These are phyloP conservation scores for Gymnopithys bicolor DNA, from an alignment of 2,797 vertebrate species.

Conservation along the genomic window DNA sequence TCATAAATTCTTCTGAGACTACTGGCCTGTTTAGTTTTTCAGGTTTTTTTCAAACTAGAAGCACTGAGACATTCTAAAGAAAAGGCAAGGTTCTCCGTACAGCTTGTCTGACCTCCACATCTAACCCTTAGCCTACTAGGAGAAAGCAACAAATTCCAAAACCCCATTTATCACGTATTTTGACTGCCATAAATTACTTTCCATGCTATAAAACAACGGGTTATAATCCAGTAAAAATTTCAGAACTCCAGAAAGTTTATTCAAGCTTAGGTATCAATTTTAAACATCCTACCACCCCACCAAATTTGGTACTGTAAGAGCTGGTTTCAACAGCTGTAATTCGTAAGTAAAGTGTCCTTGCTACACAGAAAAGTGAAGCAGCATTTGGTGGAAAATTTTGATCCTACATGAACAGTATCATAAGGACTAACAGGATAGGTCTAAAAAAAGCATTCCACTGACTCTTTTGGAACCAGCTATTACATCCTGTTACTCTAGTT, in stretches of 20 bases:
- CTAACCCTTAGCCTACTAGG: conserved; percentile 26
- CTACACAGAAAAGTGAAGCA: neutral
- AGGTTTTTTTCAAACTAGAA: neutral
- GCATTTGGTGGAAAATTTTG: neutral
- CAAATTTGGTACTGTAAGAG: conserved; percentile 44
- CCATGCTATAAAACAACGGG: conserved; percentile 59
- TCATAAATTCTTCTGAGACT: neutral
- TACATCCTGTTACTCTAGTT: neutral
- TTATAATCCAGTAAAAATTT: conserved; percentile 64
- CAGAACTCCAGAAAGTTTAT: conserved; percentile 56
- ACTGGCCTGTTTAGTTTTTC: neutral
- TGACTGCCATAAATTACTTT: conserved; percentile 64
- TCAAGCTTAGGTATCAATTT: conserved; percentile 63
- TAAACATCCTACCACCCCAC: conserved; percentile 23
- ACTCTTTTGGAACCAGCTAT: neutral
- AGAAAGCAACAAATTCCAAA: conserved; percentile 39
- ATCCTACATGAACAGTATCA: neutral
- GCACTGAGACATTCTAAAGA: neutral
- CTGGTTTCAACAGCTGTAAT: conserved; percentile 2
- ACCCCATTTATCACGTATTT: conserved; percentile 59
- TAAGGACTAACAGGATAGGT: neutral
- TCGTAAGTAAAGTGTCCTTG: neutral
- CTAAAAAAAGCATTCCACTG: neutral
- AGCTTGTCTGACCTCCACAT: conserved; percentile 25
- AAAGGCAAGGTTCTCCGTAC: conserved; percentile 2